phyloP scores from a whole-genome alignment of 2,888 invertebrate genomes.

The Lasioglossum pauxillum region DNA sequence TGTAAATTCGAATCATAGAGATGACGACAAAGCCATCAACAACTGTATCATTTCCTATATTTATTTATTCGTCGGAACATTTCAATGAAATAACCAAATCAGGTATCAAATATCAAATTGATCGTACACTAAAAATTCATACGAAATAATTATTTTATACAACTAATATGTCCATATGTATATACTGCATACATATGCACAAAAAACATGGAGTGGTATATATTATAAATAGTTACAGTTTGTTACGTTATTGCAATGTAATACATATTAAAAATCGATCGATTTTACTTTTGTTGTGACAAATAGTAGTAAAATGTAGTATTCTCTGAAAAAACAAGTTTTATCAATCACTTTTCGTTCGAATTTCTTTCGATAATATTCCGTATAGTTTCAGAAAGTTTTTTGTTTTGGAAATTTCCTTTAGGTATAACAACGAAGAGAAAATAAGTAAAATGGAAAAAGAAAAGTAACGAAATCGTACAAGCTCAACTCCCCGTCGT shows the following conservation, averaged over 20 bases:
- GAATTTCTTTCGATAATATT: not conserved
- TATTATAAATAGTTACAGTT: not conserved
- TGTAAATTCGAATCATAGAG: not conserved
- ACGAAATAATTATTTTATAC: not conserved
- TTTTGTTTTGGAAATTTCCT: constrained; percentile 5
- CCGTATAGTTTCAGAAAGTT: not conserved
- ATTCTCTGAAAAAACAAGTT: not conserved
- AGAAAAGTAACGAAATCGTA: not conserved
- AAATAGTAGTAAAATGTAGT: not conserved
- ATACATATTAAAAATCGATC: not conserved
- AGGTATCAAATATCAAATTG: not conserved
- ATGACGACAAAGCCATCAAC: not conserved
- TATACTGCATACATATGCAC: not conserved
- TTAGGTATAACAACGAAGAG: not conserved
- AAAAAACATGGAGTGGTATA: not conserved
- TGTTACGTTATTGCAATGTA: not conserved
- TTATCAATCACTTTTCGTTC: not conserved
- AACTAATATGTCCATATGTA: too few species aligned
- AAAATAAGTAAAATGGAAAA: constrained; percentile 2
- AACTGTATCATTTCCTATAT: not conserved
- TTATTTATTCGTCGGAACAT: not conserved
- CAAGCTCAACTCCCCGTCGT: constrained; percentile 18
- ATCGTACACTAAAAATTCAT: not conserved
- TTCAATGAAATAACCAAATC: not conserved
- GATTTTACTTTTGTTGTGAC: not conserved